These are phyloP conservation scores for Orycteropus afer DNA, from an alignment of 2,113 vertebrate species.

Conservation along the genomic window DNA sequence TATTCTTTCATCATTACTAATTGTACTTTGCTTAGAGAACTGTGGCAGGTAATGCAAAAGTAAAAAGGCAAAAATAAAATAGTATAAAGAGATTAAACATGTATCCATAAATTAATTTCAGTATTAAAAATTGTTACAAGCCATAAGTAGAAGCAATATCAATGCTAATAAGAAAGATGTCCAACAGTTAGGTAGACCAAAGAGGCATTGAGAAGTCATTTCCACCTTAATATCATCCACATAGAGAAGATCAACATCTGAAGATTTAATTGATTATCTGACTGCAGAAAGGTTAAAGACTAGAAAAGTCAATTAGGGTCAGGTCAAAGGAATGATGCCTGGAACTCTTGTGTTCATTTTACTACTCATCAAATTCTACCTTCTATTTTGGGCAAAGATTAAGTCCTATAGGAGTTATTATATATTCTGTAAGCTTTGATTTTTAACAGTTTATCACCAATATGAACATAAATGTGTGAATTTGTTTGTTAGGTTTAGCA, in stretches of 20 bases:
- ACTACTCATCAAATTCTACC: background rate
- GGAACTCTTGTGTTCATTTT: background rate
- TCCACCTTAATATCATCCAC: no score
- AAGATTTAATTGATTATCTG: background rate
- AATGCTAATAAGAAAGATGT: background rate
- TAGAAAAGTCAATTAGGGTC: background rate
- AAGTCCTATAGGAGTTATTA: background rate
- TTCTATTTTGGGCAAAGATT: background rate
- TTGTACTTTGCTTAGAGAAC: background rate
- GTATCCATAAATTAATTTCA: background rate
- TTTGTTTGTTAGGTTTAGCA: background rate
- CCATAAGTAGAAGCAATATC: background rate
- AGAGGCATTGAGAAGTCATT: background rate
- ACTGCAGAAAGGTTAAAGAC: background rate
- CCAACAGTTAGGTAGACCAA: background rate
- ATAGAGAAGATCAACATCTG: background rate
- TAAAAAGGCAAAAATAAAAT: background rate
- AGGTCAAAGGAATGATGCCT: background rate
- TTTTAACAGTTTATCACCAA: background rate
- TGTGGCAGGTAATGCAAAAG: background rate
- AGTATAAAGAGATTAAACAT: background rate
- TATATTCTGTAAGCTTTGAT: background rate
- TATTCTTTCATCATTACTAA: background rate
- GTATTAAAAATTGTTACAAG: background rate
- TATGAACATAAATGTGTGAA: background rate